Base-by-base conservation (phyloP, 1,140 invertebrate genomes). In the Drosophila nannoptera region DNA sequence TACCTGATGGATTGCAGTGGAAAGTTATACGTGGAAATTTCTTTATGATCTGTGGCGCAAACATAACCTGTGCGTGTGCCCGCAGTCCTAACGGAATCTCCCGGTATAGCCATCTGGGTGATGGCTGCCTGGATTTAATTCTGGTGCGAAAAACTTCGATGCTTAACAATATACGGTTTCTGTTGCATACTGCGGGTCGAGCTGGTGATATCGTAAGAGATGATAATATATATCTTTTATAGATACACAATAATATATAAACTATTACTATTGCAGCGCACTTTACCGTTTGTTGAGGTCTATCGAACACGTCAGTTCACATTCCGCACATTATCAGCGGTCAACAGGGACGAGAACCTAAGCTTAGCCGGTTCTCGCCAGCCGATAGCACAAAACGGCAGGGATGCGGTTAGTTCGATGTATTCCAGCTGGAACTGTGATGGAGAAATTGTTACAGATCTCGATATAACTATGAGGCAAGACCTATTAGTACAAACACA, bases 401-500 rank as follows among this genome's bases (percentile, higher is more conserved):
- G 33, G 9, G 50, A 70, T 35, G 68, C 69, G 22, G 40, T 58
- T 5, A 35, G 53, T 7, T 43, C 72, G 5, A 63, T 73, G 32
- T 78, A 90, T 58, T 94, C 93, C 75, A 92, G 94, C 16, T 97
- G 96, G 95, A 96, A 97, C 83, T 96, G 95, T 91, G 96, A 97
- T 90, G 96, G 96, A 7, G 96, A 97, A 89, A 90, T 96, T 14
- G 90, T 96, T 46, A 90, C 92, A 35, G 92, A 93, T 71, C 91
- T 93, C 54, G 92, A 93, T 75, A 91, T 96, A 42, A 92, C 92
- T 75, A 93, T 95, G 73, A 94, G 93, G 94, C 94, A 86, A 90
- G 12, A 8, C 0, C 4, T 46, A 46, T 46, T n/a, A n/a, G n/a
- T n/a, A n/a, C n/a, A 14, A 22, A 11, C 11, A 46, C 7, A 43